Conservation (phyloP, 2,888 invertebrate genomes). For the Ligdia adustata region DNA sequence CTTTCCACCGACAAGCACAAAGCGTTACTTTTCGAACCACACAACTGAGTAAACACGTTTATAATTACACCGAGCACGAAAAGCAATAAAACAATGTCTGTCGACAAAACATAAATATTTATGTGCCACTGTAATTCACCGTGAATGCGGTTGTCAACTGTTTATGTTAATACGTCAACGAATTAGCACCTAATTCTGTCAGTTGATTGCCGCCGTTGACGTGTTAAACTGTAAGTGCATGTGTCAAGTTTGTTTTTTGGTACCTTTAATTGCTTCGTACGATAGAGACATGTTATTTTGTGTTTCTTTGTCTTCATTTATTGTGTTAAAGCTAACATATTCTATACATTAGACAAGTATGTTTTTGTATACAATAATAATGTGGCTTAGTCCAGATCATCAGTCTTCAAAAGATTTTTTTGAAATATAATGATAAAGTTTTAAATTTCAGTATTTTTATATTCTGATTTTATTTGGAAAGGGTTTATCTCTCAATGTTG, state of each 20-base stretch:
- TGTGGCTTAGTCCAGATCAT: too few species aligned
- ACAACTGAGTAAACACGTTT: constrained; percentile 11
- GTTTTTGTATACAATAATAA: too few species aligned
- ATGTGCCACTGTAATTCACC: constrained; percentile 21
- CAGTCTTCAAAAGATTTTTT: too few species aligned
- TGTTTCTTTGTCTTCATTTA: background rate
- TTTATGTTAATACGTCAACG: constrained; percentile 24
- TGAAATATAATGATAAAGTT: too few species aligned
- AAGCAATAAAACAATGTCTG: constrained; percentile 21
- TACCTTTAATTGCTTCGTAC: background rate
- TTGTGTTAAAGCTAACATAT: too few species aligned
- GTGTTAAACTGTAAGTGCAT: constrained; percentile 15
- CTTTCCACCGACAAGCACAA: background rate
- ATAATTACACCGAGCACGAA: constrained; percentile 13
- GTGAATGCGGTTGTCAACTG: constrained; percentile 25
- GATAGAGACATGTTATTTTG: background rate
- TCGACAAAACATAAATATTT: constrained; percentile 22
- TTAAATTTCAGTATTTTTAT: too few species aligned
- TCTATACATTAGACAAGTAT: too few species aligned
- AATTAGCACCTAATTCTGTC: constrained; percentile 30
- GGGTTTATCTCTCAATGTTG: too few species aligned
- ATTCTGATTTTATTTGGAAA: too few species aligned
- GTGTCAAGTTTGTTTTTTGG: background rate
- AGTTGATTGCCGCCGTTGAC: constrained; percentile 16
- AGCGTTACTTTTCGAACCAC: constrained; percentile 2